Conservation (phyloP, 2,888 invertebrate species). For the Rhamnusium bicolor region DNA sequence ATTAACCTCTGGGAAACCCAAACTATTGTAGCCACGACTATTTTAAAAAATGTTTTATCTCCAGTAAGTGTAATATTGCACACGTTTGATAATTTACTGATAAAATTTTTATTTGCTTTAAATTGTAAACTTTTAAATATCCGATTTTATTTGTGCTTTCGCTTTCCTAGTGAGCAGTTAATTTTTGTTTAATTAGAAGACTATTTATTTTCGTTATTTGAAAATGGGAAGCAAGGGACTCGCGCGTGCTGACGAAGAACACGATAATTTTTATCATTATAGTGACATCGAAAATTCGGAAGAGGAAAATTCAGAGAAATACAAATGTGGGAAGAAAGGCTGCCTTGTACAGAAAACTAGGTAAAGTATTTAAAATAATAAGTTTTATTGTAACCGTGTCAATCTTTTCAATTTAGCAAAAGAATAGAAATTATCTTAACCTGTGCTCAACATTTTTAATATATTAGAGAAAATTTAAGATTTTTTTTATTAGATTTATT, state of each 20-base stretch:
- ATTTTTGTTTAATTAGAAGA: not conserved
- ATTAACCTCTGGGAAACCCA: not conserved
- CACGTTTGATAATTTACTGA: not conserved
- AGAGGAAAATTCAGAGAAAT: slow-evolving; percentile 15
- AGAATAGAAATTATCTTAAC: too few relatives aligned
- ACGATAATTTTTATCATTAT: slow-evolving; percentile 41
- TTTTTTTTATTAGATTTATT: too few relatives aligned
- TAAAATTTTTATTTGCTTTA: not conserved
- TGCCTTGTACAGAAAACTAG: slow-evolving; percentile 41
- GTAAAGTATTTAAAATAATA: slow-evolving; percentile 30
- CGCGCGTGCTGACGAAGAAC: too few relatives aligned
- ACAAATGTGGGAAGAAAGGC: slow-evolving; percentile 33
- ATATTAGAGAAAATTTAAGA: too few relatives aligned
- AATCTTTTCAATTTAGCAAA: too few relatives aligned
- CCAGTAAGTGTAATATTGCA: not conserved
- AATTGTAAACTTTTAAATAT: not conserved
- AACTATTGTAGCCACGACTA: not conserved
- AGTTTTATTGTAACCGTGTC: too few relatives aligned
- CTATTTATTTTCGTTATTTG: not conserved
- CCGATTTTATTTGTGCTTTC: not conserved
- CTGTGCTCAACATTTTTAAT: too few relatives aligned
- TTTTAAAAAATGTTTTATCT: not conserved
- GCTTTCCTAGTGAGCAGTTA: not conserved
- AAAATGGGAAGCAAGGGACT: not conserved
- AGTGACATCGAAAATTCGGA: slow-evolving; percentile 33